Conservation (phyloP, 1,140 invertebrate genomes). For the Streblospio benedicti region DNA sequence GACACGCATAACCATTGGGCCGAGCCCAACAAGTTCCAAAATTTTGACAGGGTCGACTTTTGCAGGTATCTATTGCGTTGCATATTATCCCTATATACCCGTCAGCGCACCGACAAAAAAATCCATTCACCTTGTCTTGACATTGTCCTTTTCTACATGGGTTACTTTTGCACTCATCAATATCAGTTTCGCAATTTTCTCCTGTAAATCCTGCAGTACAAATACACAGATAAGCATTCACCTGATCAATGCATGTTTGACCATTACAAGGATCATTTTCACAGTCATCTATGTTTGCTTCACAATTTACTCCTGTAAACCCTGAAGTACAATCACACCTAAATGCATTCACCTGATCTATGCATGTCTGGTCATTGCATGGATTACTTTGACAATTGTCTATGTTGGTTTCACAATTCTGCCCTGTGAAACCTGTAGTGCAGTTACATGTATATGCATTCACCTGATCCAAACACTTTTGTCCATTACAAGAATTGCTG, state of each 20-base stretch:
- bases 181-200: constrained; percentile 87
- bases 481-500: constrained; percentile 32
- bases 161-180: constrained; percentile 52
- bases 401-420: constrained; percentile 24
- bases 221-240: constrained; percentile 8
- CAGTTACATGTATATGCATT: constrained; percentile 12
- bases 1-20: too few species aligned
- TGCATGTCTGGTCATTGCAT: constrained; percentile 22
- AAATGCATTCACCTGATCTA: background rate
- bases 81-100: constrained; percentile 24
- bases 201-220: constrained; percentile 16
- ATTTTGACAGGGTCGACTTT: too few species aligned
- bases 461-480: constrained; percentile 26
- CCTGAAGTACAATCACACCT: constrained; percentile 2
- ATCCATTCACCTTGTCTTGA: constrained; percentile 3
- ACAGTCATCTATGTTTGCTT: constrained; percentile 28
- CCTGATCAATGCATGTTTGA: constrained; percentile 27
- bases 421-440: constrained; percentile 17
- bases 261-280: constrained; percentile 31
- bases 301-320: constrained; percentile 5
- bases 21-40: too few species aligned
- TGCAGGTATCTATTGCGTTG: too few species aligned
- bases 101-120: constrained; percentile 16
- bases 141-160: constrained; percentile 40
- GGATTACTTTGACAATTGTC: constrained; percentile 2